These are phyloP conservation scores for Battus philenor DNA, from an alignment of 1,140 invertebrate genomes.

Conservation along the genomic window DNA sequence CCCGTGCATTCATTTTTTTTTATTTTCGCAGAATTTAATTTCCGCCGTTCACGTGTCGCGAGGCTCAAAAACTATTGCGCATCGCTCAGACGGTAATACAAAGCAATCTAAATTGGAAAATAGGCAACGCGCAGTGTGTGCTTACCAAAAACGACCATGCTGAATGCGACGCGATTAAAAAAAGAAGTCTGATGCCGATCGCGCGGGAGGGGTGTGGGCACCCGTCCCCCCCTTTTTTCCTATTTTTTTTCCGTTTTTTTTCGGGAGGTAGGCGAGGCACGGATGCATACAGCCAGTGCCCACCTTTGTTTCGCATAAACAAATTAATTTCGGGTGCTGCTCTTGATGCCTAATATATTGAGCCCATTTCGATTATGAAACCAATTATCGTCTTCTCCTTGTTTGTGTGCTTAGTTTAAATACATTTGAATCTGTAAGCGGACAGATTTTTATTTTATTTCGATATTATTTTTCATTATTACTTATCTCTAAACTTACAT, in stretches of 20 bases:
- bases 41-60: conserved; percentile 65
- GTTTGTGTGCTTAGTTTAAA: neutral
- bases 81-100: conserved; percentile 74
- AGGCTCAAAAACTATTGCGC: conserved; percentile 72
- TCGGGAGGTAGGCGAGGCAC: conserved; percentile 65
- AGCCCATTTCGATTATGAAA: conserved; percentile 16
- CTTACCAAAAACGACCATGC: conserved; percentile 73
- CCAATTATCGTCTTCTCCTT: conserved; percentile 4
- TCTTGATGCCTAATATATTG: conserved; percentile 70
- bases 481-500: too few relatives aligned
- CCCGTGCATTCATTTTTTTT: conserved; percentile 31
- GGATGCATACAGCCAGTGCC: conserved; percentile 71
- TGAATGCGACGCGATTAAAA: conserved; percentile 75
- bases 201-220: conserved; percentile 55
- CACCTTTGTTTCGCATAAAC: conserved; percentile 75
- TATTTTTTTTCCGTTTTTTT: conserved; percentile 63
- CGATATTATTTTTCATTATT: too few relatives aligned
- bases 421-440: neutral
- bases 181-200: conserved; percentile 74
- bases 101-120: conserved; percentile 76
- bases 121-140: conserved; percentile 74
- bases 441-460: neutral
- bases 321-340: conserved; percentile 74
- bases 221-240: conserved; percentile 42
- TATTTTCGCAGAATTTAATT: conserved; percentile 70